Conservation (phyloP, 2,797 vertebrate species). For the Channallabes apus region DNA sequence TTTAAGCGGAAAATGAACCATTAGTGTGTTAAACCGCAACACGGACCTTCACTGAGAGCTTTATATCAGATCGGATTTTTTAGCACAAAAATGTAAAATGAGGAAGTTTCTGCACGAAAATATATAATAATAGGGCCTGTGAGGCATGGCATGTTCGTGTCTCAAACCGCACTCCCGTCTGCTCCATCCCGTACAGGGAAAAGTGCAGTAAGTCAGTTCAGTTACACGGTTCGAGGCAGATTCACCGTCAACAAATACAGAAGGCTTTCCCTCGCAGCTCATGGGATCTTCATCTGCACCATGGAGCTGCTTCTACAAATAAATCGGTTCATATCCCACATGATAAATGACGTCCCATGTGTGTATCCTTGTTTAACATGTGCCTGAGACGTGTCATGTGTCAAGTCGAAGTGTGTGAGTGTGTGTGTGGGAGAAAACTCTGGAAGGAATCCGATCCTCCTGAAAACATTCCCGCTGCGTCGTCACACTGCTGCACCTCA, state of each 20-base stretch:
- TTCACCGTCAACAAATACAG: background rate
- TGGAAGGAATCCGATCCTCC: constrained; percentile 62
- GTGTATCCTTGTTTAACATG: background rate
- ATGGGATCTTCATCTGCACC: background rate
- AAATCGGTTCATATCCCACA: background rate
- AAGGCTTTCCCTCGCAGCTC: background rate
- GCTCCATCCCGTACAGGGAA: background rate
- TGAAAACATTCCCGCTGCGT: constrained; percentile 59
- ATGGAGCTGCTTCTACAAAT: background rate
- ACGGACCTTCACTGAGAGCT: constrained; percentile 26
- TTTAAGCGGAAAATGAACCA: constrained; percentile 32
- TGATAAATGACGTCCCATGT: background rate
- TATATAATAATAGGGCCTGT: background rate
- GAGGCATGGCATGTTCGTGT: background rate
- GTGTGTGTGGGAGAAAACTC: constrained; percentile 34
- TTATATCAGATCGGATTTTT: constrained; percentile 51
- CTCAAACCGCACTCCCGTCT: background rate
- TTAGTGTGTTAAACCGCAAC: constrained; percentile 35
- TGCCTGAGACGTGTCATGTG: background rate
- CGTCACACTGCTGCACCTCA: constrained; percentile 62
- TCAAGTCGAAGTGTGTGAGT: background rate
- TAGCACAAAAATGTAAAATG: background rate
- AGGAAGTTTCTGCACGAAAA: background rate
- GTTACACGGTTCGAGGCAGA: background rate
- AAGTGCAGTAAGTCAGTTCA: background rate